Percentiles rank a stretch among this genome's conserved stretches.
phyloP scores from a whole-genome alignment of 2,113 vertebrate species.

The Aegotheles bennettii region DNA sequence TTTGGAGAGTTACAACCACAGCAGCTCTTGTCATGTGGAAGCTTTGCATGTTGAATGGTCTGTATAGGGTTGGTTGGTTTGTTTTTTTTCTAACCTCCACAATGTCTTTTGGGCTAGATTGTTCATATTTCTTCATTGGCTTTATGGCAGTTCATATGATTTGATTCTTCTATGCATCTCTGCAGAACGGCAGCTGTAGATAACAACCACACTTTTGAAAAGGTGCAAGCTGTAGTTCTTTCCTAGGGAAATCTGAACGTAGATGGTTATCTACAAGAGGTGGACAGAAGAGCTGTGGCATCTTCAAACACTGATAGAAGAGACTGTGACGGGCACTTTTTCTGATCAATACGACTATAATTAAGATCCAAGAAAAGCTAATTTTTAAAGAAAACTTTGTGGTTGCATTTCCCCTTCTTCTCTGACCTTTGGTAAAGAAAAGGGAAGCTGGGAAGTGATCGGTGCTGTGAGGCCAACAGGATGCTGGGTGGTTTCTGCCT shows the following conservation, averaged over 20 bases:
- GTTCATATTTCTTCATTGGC: neutral
- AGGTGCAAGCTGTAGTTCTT: neutral
- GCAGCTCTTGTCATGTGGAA: neutral
- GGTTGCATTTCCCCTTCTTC: neutral
- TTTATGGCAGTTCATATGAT: neutral
- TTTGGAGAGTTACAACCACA: neutral
- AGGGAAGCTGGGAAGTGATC: neutral
- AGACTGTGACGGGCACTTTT: neutral
- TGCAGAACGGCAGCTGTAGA: neutral
- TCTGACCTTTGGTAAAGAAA: neutral
- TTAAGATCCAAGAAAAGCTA: neutral
- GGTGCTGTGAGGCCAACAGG: neutral
- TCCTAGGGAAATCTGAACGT: neutral
- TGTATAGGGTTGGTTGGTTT: neutral
- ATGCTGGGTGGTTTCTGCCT: neutral
- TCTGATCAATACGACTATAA: neutral
- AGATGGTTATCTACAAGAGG: neutral
- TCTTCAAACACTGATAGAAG: neutral
- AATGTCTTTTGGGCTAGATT: neutral
- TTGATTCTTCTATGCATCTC: neutral
- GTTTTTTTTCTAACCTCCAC: neutral
- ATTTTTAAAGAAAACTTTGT: neutral
- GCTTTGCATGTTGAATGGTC: neutral
- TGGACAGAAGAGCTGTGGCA: neutral
- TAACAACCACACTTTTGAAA: neutral